Evolutionary conservation across 2,797 vertebrate species (phyloP), one percentile per base, ranked within the genome.

Genomic region (Notolepis coatsorum): DNA sequence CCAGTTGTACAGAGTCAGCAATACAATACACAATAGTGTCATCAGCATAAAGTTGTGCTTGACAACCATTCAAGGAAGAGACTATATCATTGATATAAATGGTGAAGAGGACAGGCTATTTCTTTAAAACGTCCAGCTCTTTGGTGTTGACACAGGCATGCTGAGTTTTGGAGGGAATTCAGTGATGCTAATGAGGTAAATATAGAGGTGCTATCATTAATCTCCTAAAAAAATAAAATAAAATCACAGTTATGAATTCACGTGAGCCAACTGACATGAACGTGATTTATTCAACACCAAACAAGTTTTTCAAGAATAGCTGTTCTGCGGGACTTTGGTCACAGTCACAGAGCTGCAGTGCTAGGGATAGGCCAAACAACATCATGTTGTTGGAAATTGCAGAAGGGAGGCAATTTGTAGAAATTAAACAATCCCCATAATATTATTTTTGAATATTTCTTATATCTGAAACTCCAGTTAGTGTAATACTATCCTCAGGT

Each of bases 71-170:
- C n/a, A n/a, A n/a, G n/a, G n/a, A n/a, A n/a, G n/a, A n/a, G n/a
- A n/a, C n/a, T n/a, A n/a, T n/a, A n/a, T n/a, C n/a, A n/a, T n/a
- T n/a, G n/a, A n/a, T n/a, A n/a, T n/a, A n/a, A n/a, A n/a, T n/a
- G n/a, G n/a, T n/a, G n/a, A n/a, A n/a, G n/a, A n/a, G n/a, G n/a
- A n/a, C n/a, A n/a, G n/a, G n/a, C n/a, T n/a, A n/a, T 33, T 30
- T 59, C 15, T 30, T 7, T 7, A 27, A 17, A 8, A 28, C 25
- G 53, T 9, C 2, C 31, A 71, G 50, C 6, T 48, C 52, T 24
- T n/a, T 72, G 49, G 56, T 62, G n/a, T 68, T 68, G 23, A 75
- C 50, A 42, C 58, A 68, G 56, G 42, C 68, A 65, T 55, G 39
- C 28, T 18, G 18, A 50, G 47, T 17, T 10, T 0, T 47, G 10